These are phyloP conservation scores for Regulus satrapa DNA, from an alignment of 2,113 vertebrate species.

Conservation along the genomic window DNA sequence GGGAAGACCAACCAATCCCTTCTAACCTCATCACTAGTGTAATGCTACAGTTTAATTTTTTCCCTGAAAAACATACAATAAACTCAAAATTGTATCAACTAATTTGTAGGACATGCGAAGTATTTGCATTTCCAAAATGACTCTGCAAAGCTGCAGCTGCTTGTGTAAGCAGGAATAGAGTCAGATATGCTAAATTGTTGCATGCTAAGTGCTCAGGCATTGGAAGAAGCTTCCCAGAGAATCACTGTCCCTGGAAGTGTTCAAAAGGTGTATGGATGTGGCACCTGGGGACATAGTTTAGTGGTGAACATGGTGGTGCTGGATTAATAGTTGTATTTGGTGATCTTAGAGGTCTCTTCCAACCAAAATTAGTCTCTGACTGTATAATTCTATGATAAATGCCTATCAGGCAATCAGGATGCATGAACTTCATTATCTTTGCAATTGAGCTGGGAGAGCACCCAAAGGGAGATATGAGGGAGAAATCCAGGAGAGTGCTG, in stretches of 20 bases:
- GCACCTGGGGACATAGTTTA: background rate
- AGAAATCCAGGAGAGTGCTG: background rate
- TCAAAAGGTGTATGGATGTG: background rate
- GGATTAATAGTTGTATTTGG: background rate
- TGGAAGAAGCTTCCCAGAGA: background rate
- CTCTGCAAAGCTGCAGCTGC: background rate
- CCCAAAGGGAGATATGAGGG: background rate
- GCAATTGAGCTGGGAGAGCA: background rate
- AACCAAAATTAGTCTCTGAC: background rate
- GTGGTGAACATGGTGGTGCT: background rate
- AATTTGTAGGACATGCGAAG: background rate
- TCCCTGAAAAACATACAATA: background rate
- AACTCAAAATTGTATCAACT: background rate
- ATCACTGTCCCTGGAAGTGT: background rate
- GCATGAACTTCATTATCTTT: background rate
- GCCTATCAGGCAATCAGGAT: background rate
- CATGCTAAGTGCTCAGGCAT: background rate
- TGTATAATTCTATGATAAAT: background rate
- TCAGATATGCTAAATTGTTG: background rate
- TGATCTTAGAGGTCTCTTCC: background rate
- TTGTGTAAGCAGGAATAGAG: background rate
- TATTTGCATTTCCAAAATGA: background rate
- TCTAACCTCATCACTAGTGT: background rate
- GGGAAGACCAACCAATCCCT: background rate
- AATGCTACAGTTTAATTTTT: background rate